Percentiles rank a stretch among this genome's conserved stretches.
Conservation (phyloP, 1,140 invertebrate genomes). For the Lordiphosa clarofinis region DNA sequence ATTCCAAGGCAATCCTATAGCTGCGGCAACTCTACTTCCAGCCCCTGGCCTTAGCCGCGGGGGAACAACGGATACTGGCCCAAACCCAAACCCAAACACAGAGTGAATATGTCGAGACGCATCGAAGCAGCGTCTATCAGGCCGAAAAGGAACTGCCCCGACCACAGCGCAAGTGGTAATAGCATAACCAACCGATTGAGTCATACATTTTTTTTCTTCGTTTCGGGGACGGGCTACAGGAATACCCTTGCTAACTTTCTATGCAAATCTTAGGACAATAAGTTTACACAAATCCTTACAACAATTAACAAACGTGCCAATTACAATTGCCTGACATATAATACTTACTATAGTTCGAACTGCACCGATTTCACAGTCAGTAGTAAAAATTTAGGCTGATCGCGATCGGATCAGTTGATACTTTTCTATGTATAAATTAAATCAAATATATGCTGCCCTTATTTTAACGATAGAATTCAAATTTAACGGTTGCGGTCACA, state of each 20-base stretch:
- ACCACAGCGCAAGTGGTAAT: slow-evolving; percentile 53
- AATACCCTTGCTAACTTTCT: slow-evolving; percentile 11
- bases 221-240: slow-evolving; percentile 20
- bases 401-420: not conserved
- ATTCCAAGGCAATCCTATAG: not conserved
- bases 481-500: no score
- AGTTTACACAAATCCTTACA: slow-evolving; percentile 16
- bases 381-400: not conserved
- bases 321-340: slow-evolving; percentile 61
- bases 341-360: slow-evolving; percentile 10
- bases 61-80: slow-evolving; percentile 46
- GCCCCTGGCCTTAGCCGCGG: slow-evolving; percentile 21
- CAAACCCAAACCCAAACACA: slow-evolving; percentile 67
- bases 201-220: slow-evolving; percentile 20
- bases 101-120: slow-evolving; percentile 70
- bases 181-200: not conserved
- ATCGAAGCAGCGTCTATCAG: slow-evolving; percentile 57
- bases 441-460: slow-evolving; percentile 6
- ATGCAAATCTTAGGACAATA: slow-evolving; percentile 9
- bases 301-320: slow-evolving; percentile 65
- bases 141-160: slow-evolving; percentile 42
- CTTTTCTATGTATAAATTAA: slow-evolving; percentile 2
- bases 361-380: not conserved
- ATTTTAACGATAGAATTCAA: not conserved
- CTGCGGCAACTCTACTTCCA: slow-evolving; percentile 19